These are phyloP conservation scores for Strigamia crassipes DNA, from an alignment of 2,888 invertebrate genomes.

Conservation along the genomic window DNA sequence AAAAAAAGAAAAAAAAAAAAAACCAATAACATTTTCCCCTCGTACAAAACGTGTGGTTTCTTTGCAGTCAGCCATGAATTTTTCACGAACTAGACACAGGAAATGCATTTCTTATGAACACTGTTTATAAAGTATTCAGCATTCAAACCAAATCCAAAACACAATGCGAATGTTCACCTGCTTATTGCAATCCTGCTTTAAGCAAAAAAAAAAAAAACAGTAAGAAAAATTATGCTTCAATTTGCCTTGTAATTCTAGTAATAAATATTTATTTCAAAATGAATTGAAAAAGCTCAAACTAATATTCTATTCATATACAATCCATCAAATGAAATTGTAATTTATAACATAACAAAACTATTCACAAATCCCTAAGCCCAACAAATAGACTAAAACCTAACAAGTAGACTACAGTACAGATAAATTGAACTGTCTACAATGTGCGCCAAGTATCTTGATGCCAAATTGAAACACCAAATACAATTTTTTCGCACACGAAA, in stretches of 20 bases:
- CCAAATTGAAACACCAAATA: too few species aligned
- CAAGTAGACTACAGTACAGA: too few species aligned
- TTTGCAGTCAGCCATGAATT: slow-evolving; percentile 1
- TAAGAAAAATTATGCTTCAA: neutral
- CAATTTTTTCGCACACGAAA: too few species aligned
- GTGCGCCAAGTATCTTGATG: too few species aligned
- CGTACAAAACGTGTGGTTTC: neutral
- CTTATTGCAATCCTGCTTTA: neutral
- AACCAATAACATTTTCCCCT: neutral
- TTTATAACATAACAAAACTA: too few species aligned
- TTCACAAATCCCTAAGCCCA: too few species aligned
- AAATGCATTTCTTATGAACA: slow-evolving; percentile 30
- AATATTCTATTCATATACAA: too few species aligned
- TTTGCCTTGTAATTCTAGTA: neutral
- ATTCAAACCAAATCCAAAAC: neutral
- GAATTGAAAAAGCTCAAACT: too few species aligned
- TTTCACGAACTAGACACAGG: slow-evolving; percentile 1
- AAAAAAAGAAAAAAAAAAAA: neutral
- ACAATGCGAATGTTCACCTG: neutral
- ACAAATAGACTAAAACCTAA: too few species aligned
- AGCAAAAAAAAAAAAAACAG: neutral
- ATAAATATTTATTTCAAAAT: neutral
- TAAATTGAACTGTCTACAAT: too few species aligned
- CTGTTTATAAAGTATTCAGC: slow-evolving; percentile 12
- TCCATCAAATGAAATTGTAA: too few species aligned